These are phyloP conservation scores for Rhabdornis inornatus DNA, from an alignment of 2,113 vertebrate species.

Conservation along the genomic window DNA sequence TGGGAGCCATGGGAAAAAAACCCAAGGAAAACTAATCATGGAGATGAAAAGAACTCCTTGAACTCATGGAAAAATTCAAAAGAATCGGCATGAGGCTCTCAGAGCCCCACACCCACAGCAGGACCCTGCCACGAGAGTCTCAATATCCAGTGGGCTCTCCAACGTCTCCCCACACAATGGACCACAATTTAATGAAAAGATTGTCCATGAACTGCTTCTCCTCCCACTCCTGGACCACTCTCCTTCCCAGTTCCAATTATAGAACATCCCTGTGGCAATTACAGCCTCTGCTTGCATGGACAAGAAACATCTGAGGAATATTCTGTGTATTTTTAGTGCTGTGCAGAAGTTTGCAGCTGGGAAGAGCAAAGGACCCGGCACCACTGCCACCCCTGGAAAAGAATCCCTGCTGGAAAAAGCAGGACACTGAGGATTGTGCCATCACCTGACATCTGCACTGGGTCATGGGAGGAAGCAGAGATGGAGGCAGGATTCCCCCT, in stretches of 20 bases:
- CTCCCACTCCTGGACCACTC: not conserved
- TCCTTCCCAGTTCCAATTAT: not conserved
- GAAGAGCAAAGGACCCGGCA: not conserved
- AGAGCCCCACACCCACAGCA: not conserved
- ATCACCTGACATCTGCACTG: not conserved
- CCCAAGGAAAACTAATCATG: not conserved
- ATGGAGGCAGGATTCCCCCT: not conserved
- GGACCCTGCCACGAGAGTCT: not conserved
- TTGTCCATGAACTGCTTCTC: not conserved
- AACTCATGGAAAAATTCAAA: not conserved
- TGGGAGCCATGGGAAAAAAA: not conserved
- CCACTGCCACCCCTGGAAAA: not conserved
- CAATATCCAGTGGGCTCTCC: not conserved
- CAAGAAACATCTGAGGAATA: constrained; percentile 16
- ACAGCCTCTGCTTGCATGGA: not conserved
- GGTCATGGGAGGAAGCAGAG: not conserved
- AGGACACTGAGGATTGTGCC: not conserved
- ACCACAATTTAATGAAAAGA: constrained; percentile 9
- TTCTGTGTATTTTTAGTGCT: constrained; percentile 14
- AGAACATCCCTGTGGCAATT: not conserved
- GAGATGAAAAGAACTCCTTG: not conserved
- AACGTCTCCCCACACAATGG: not conserved
- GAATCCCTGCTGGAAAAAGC: not conserved
- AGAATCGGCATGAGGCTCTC: not conserved
- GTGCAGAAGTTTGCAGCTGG: constrained; percentile 28